Percentiles rank a stretch among this genome's conserved stretches.
Conservation (phyloP, 2,797 vertebrate genomes). For the Schizopygopsis malacanthus region DNA sequence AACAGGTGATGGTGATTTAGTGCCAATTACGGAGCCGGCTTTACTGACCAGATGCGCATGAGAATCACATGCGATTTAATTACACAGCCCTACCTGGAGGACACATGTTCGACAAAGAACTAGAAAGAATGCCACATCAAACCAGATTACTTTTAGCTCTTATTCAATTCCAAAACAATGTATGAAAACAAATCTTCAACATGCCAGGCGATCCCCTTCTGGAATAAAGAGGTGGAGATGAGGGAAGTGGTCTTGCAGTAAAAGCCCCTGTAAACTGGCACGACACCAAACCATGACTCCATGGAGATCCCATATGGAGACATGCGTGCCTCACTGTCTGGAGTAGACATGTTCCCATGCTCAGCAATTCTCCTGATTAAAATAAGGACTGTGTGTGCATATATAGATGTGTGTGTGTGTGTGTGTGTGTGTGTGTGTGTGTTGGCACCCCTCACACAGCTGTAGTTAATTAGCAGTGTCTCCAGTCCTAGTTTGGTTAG, state of each 20-base stretch:
- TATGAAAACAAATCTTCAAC: background rate
- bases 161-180: background rate
- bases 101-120: background rate
- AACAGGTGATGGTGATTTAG: too few species aligned
- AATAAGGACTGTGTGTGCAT: conserved; percentile 34
- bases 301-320: conserved; percentile 36
- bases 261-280: conserved; percentile 30
- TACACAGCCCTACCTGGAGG: background rate
- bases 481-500: conserved; percentile 61
- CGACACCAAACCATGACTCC: conserved; percentile 40
- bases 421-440: conserved; percentile 52
- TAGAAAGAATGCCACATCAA: background rate
- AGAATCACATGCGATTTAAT: too few species aligned
- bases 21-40: too few species aligned
- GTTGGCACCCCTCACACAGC: conserved; percentile 73
- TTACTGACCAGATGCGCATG: too few species aligned
- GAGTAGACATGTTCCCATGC: conserved; percentile 38
- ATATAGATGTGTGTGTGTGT: background rate
- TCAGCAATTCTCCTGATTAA: conserved; percentile 45
- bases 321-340: conserved; percentile 46
- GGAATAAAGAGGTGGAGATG: conserved; percentile 34
- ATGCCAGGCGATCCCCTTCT: background rate
- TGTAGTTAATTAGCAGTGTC: conserved; percentile 76
- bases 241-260: conserved; percentile 24
- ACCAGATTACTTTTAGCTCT: conserved; percentile 2